Evolutionary conservation across 2,113 vertebrate species (phyloP), one percentile per base, ranked within the genome.

Genomic region (Ochotona curzoniae): DNA sequence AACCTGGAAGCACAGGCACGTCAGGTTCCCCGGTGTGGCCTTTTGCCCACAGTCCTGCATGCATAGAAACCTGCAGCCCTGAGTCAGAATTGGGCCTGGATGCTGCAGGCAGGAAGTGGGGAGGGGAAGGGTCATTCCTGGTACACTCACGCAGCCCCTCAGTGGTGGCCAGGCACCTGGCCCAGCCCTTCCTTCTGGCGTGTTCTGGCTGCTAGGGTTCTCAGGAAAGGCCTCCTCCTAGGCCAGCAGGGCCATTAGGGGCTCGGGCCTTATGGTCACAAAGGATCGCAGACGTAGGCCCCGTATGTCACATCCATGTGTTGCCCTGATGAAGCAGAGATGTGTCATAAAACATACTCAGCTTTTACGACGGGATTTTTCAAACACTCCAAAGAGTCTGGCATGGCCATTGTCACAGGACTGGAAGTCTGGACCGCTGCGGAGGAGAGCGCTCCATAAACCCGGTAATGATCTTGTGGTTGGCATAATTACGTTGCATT

Each of bases 381-480:
- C 61, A 82, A 80, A 66, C 8, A 28, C 4, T 14, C 15, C n/a
- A 76, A 15, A 32, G 49, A 57, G 23, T 21, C 15, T 18, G 69
- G 61, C 32, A 32, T 28, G 23, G 17, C 78, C 63, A 17, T 92
- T 6, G 44, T 28, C 64, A 60, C 0, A 64, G 75, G 38, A 20
- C 63, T 71, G 86, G 30, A 76, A 25, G 18, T 32, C 26, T 4
- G 5, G 44, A 47, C 70, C 38, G 38, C 25, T 49, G 18, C 18
- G 30, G n/a, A 89, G 6, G 54, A 80, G 83, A 67, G 51, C 28
- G 73, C 70, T 70, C 81, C 81, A 47, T 64, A 89, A 75, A 61
- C 38, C 60, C 67, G 67, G 8, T 67, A 35, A 84, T 44, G 12
- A 71, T 70, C 44, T 20, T 66, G 51, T 76, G 18, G 23, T 44